Conservation (phyloP, 2,888 invertebrate species). For the Malachius bipustulatus region DNA sequence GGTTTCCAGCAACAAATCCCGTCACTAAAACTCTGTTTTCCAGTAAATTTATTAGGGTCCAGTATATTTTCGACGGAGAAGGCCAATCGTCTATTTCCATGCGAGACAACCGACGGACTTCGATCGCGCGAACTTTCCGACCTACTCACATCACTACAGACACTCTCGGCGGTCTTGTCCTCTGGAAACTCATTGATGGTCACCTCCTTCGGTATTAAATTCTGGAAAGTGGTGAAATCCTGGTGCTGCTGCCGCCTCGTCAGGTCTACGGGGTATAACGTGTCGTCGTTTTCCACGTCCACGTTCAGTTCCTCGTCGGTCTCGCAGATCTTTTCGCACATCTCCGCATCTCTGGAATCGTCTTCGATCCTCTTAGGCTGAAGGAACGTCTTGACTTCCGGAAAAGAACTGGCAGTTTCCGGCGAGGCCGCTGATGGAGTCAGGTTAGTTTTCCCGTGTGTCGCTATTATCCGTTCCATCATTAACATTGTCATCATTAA, state of each 20-base stretch:
- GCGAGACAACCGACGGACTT: slow-evolving; percentile 36
- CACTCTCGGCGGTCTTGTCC: slow-evolving; percentile 35
- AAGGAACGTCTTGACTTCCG: slow-evolving; percentile 29
- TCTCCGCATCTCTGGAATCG: slow-evolving; percentile 33
- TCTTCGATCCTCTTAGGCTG: slow-evolving; percentile 33
- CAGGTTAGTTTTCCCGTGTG: slow-evolving; percentile 21
- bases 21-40: slow-evolving; percentile 41
- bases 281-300: slow-evolving; percentile 36
- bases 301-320: slow-evolving; percentile 32
- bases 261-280: slow-evolving; percentile 37
- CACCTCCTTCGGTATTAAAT: slow-evolving; percentile 26
- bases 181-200: slow-evolving; percentile 27
- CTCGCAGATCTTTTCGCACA: slow-evolving; percentile 31
- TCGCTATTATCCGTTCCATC: slow-evolving; percentile 37
- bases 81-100: slow-evolving; percentile 56
- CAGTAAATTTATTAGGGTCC: slow-evolving; percentile 84
- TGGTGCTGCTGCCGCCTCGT: slow-evolving; percentile 35
- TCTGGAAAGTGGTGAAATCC: slow-evolving; percentile 29
- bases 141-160: slow-evolving; percentile 37
- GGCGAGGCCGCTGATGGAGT: slow-evolving; percentile 15
- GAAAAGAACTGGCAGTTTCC: slow-evolving; percentile 24
- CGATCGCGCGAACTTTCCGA: slow-evolving; percentile 33
- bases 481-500: slow-evolving; percentile 40
- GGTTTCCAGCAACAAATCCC: slow-evolving; percentile 41
- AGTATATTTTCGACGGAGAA: slow-evolving; percentile 86